phyloP scores from a whole-genome alignment of 2,888 invertebrate genomes.

The Podabrus alpinus region DNA sequence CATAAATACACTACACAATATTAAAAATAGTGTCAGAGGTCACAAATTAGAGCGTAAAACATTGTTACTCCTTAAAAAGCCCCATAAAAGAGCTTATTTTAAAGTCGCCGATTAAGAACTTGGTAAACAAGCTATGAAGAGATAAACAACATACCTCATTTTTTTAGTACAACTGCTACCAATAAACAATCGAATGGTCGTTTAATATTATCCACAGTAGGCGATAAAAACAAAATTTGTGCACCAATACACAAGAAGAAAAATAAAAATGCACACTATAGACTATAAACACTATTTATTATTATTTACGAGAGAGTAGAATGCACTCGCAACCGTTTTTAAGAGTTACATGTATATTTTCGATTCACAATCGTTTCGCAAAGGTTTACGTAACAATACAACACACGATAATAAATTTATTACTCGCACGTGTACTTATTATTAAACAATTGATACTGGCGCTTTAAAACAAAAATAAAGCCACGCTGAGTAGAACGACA shows the following conservation, averaged over 20 bases:
- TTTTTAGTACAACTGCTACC: not conserved
- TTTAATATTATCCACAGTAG: not conserved
- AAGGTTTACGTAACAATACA: not conserved
- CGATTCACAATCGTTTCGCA: not conserved
- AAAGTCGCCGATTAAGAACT: not conserved
- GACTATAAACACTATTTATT: not conserved
- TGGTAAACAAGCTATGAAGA: not conserved
- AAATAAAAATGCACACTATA: not conserved
- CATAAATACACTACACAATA: slow-evolving; percentile 1
- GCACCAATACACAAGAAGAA: not conserved
- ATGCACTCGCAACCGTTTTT: not conserved
- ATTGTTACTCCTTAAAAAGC: slow-evolving; percentile 1
- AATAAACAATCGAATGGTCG: not conserved
- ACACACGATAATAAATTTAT: not conserved
- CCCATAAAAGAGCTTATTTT: not conserved
- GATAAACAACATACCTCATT: slow-evolving; percentile 3
- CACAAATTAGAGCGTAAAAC: slow-evolving; percentile 2
- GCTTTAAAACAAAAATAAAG: slow-evolving; percentile 13
- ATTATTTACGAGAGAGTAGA: not conserved
- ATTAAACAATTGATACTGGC: not conserved
- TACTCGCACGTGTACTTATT: not conserved
- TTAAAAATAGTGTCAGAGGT: slow-evolving; percentile 12
- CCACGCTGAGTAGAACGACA: slow-evolving; percentile 1
- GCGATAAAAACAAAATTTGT: not conserved
- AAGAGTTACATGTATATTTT: not conserved